These are phyloP conservation scores for Megalopta genalis DNA, from an alignment of 1,140 invertebrate genomes.

Conservation along the genomic window DNA sequence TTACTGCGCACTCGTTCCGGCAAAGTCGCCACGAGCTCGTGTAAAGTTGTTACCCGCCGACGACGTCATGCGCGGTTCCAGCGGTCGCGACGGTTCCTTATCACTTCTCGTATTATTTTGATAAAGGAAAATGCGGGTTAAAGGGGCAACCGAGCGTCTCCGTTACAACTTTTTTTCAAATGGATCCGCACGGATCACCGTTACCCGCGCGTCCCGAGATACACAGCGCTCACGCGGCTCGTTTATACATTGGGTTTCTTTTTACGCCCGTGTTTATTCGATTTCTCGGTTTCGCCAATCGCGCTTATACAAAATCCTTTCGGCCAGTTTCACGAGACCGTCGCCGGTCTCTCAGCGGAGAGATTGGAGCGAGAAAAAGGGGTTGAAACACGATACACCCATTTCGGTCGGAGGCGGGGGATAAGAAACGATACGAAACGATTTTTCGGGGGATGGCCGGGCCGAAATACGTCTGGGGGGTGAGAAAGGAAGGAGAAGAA, in stretches of 20 bases:
- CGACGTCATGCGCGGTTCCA: constrained; percentile 41
- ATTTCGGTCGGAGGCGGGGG: constrained; percentile 17
- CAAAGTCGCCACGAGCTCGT: constrained; percentile 42
- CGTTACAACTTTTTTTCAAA: constrained; percentile 29
- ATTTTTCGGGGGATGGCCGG: constrained; percentile 28
- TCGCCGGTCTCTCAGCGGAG: no score
- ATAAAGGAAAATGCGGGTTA: constrained; percentile 54
- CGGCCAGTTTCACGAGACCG: no score
- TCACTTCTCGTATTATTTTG: constrained; percentile 41
- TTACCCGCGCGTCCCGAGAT: not conserved
- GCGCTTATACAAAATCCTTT: not conserved
- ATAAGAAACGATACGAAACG: constrained; percentile 9
- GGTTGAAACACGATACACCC: constrained; percentile 13
- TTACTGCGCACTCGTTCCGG: constrained; percentile 48
- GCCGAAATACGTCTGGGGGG: constrained; percentile 34
- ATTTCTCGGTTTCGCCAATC: not conserved
- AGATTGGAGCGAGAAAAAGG: no score
- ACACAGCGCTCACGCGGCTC: not conserved
- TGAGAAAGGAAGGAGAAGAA: constrained; percentile 40
- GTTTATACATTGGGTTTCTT: constrained; percentile 1
- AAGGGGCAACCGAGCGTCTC: constrained; percentile 34
- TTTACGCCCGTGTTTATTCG: not conserved
- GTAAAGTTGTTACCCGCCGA: constrained; percentile 37
- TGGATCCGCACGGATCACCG: constrained; percentile 4
- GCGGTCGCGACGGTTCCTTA: constrained; percentile 42